Conservation (phyloP, 2,888 invertebrate genomes). For the Dendrolimus pini region DNA sequence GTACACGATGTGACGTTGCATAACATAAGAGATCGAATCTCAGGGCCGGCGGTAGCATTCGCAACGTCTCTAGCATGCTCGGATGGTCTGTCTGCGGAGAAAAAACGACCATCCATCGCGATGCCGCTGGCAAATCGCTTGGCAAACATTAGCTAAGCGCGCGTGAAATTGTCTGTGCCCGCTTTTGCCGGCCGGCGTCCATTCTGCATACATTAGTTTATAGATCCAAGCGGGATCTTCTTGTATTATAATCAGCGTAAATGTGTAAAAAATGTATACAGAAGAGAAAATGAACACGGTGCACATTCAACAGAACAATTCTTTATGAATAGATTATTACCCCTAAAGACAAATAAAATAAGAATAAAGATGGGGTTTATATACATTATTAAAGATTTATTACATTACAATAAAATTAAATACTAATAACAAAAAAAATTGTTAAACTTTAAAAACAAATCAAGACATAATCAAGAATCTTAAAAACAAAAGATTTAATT, state of each 20-base stretch:
- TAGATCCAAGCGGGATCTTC: conserved; percentile 28
- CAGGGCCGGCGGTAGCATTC: conserved; percentile 12
- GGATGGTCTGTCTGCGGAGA: conserved; percentile 26
- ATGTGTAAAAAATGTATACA: too few species aligned
- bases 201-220: conserved; percentile 44
- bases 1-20: background rate
- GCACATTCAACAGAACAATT: too few species aligned
- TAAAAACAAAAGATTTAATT: conserved; percentile 16
- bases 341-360: too few species aligned
- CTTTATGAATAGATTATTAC: too few species aligned
- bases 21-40: background rate
- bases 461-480: too few species aligned
- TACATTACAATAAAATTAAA: too few species aligned
- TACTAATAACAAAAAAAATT: too few species aligned
- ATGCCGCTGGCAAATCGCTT: conserved; percentile 56
- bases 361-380: too few species aligned
- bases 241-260: conserved; percentile 21
- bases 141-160: conserved; percentile 65
- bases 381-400: too few species aligned
- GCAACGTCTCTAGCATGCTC: conserved; percentile 24
- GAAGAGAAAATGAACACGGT: too few species aligned
- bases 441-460: too few species aligned
- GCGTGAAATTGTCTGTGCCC: conserved; percentile 61
- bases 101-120: conserved; percentile 34
- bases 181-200: conserved; percentile 31